phyloP scores from a whole-genome alignment of 2,113 vertebrate genomes.

The Microtus richardsoni region DNA sequence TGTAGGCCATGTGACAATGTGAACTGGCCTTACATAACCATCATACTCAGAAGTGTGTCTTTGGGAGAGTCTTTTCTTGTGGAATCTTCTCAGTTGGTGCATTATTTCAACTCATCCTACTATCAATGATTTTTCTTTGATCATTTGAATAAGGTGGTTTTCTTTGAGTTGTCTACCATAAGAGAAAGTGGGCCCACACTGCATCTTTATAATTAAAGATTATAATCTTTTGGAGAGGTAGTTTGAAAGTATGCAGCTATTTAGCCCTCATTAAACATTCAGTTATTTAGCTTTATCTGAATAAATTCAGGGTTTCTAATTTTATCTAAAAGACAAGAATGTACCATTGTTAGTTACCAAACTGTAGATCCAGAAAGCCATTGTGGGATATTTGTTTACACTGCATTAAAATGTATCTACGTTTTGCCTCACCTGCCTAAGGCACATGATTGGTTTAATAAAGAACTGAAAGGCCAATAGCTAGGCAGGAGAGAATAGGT shows the following conservation, averaged over 20 bases:
- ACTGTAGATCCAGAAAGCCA: neutral
- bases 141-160: neutral
- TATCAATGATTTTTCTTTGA: neutral
- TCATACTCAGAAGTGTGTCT: neutral
- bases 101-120: neutral
- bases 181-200: neutral
- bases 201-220: neutral
- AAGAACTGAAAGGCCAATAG: neutral
- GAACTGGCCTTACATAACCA: neutral
- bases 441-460: neutral
- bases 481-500: neutral
- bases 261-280: neutral
- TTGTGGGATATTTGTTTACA: neutral
- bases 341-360: neutral
- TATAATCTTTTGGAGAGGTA: neutral
- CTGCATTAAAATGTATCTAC: neutral
- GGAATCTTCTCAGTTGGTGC: neutral
- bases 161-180: neutral
- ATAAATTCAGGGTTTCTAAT: neutral
- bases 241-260: neutral
- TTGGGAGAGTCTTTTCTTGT: neutral
- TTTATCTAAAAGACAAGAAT: neutral
- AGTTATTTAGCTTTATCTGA: constrained; percentile 20
- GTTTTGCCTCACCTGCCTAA: neutral
- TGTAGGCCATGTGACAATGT: neutral